Percentiles rank a stretch among this genome's conserved stretches.
phyloP scores from a whole-genome alignment of 2,113 vertebrate genomes.

The Chloropsis cyanopogon region DNA sequence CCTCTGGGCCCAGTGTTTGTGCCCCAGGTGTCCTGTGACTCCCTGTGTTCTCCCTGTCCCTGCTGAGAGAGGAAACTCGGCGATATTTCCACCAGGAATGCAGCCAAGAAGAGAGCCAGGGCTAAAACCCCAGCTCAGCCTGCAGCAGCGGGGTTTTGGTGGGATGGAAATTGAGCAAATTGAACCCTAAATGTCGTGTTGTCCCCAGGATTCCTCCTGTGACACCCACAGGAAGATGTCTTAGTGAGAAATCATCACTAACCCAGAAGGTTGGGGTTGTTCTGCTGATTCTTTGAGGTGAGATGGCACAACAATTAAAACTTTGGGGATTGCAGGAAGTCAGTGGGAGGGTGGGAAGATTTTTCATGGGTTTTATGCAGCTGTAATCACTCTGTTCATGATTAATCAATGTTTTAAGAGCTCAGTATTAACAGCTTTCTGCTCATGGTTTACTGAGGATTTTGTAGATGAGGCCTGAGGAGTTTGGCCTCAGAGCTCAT shows the following conservation, averaged over 20 bases:
- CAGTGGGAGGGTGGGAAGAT: background rate
- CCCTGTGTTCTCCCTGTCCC: too few species aligned
- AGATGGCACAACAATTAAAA: background rate
- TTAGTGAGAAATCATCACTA: background rate
- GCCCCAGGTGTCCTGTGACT: too few species aligned
- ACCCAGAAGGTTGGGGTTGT: background rate
- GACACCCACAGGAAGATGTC: background rate
- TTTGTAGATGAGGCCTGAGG: background rate
- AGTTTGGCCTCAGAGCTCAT: background rate
- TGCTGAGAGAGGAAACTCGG: background rate
- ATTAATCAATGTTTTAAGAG: background rate
- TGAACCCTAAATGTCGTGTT: too few species aligned
- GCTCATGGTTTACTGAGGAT: background rate
- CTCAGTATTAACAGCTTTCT: background rate
- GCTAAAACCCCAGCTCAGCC: background rate
- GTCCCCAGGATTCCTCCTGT: background rate
- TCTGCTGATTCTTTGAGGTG: background rate
- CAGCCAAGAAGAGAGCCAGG: background rate
- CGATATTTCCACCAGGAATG: background rate
- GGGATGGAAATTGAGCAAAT: background rate
- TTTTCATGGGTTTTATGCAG: background rate
- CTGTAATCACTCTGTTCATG: background rate
- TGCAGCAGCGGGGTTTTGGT: background rate
- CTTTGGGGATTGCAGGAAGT: background rate
- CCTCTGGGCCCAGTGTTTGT: background rate